Conservation (phyloP, 2,888 invertebrate genomes). For the Galeopsomyia nigrocyanea region DNA sequence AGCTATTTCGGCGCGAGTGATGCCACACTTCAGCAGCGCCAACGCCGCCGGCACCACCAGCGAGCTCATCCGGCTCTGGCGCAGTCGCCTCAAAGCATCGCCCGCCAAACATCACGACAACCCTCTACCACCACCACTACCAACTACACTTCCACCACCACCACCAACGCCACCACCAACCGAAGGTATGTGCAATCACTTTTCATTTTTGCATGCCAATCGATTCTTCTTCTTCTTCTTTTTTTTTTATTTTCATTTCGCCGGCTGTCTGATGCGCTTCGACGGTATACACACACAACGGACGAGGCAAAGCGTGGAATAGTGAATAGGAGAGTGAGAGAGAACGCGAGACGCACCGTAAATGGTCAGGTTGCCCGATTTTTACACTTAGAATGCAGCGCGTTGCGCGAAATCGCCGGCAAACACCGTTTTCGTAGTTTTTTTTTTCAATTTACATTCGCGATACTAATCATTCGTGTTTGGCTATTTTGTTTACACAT, state of each 20-base stretch:
- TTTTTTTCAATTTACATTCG: no score
- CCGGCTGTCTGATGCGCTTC: background rate
- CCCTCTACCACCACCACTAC: slow-evolving; percentile 12
- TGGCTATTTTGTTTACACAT: no score
- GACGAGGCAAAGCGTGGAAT: background rate
- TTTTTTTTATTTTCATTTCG: slow-evolving; percentile 5
- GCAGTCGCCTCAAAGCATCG: slow-evolving; percentile 61
- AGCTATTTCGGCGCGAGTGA: slow-evolving; percentile 56
- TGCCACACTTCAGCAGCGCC: slow-evolving; percentile 64
- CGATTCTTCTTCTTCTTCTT: background rate
- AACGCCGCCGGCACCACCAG: slow-evolving; percentile 48
- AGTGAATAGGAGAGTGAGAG: background rate
- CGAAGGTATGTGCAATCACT: slow-evolving; percentile 56
- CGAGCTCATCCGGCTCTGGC: slow-evolving; percentile 54
- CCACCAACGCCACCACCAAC: slow-evolving; percentile 55
- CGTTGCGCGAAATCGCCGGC: background rate
- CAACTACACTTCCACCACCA: slow-evolving; percentile 10
- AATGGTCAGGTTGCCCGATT: slow-evolving; percentile 40
- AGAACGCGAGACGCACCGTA: slow-evolving; percentile 23
- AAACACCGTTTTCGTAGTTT: no score
- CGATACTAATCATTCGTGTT: no score
- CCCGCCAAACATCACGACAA: slow-evolving; percentile 4
- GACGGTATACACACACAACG: background rate
- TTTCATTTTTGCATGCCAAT: slow-evolving; percentile 5
- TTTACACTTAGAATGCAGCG: slow-evolving; percentile 21